phyloP scores from a whole-genome alignment of 1,140 invertebrate genomes.

The Drosophila elegans region DNA sequence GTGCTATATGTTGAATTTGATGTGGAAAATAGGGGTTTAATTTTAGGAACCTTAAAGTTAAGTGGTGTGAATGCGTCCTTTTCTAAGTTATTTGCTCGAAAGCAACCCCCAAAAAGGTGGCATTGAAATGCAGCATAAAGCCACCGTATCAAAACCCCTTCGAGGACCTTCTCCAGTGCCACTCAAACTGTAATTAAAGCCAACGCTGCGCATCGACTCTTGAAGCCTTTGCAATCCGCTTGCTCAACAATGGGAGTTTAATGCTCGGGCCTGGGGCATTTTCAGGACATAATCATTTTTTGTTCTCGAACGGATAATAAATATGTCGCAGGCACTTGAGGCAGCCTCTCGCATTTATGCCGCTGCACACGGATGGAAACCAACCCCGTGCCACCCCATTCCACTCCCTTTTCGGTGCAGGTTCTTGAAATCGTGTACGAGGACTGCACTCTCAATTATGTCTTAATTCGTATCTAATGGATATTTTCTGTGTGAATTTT shows the following conservation, averaged over 20 bases:
- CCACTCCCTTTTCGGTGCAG: constrained; percentile 32
- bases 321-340: constrained; percentile 78
- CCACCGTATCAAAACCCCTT: constrained; percentile 10
- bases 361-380: constrained; percentile 26
- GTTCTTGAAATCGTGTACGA: constrained; percentile 57
- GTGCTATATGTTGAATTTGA: no score
- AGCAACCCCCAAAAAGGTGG: constrained; percentile 14
- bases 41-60: not conserved
- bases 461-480: constrained; percentile 84
- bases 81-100: constrained; percentile 1
- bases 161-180: constrained; percentile 34
- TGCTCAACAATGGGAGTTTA: constrained; percentile 55
- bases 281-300: constrained; percentile 50
- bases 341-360: constrained; percentile 60
- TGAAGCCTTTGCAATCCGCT: constrained; percentile 15
- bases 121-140: constrained; percentile 1
- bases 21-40: not conserved
- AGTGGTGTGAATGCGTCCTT: not conserved
- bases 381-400: constrained; percentile 16
- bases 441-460: constrained; percentile 81
- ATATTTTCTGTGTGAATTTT: constrained; percentile 81
- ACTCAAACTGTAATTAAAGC: constrained; percentile 67
- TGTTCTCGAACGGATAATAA: constrained; percentile 63
- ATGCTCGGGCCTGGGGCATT: constrained; percentile 51
- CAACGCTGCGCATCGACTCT: constrained; percentile 36